Conservation (phyloP, 2,113 vertebrate species). For the Burhinus oedicnemus region DNA sequence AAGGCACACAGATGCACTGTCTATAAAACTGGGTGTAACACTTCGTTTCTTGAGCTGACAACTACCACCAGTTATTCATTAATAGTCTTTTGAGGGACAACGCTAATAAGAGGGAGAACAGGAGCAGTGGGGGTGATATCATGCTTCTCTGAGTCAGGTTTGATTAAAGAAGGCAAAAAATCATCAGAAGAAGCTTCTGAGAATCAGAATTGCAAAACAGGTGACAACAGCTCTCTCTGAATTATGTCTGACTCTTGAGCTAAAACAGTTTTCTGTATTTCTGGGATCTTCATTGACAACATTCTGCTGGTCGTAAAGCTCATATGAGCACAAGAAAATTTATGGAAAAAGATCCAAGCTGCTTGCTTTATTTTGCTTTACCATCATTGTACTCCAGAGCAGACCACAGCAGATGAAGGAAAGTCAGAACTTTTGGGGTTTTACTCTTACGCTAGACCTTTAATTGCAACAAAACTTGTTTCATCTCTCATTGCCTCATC, state of each 20-base stretch:
- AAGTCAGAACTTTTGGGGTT: neutral
- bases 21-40: neutral
- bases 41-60: neutral
- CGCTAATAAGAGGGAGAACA: neutral
- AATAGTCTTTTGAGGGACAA: neutral
- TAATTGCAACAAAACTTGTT: neutral
- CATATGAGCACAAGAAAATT: neutral
- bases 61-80: neutral
- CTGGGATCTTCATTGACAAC: neutral
- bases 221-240: neutral
- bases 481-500: neutral
- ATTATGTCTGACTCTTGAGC: neutral
- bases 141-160: conserved; percentile 41
- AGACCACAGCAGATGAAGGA: neutral
- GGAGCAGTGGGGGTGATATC: neutral
- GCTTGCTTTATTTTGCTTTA: neutral
- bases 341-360: neutral
- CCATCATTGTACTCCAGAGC: neutral
- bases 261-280: conserved; percentile 3
- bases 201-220: conserved; percentile 9
- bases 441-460: neutral
- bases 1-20: neutral
- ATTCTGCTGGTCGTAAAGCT: neutral
- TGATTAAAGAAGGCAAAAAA: conserved; percentile 43
- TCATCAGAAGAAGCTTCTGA: neutral